Base-by-base conservation (phyloP, 2,113 vertebrate species). In the Siphamia tubifer region DNA sequence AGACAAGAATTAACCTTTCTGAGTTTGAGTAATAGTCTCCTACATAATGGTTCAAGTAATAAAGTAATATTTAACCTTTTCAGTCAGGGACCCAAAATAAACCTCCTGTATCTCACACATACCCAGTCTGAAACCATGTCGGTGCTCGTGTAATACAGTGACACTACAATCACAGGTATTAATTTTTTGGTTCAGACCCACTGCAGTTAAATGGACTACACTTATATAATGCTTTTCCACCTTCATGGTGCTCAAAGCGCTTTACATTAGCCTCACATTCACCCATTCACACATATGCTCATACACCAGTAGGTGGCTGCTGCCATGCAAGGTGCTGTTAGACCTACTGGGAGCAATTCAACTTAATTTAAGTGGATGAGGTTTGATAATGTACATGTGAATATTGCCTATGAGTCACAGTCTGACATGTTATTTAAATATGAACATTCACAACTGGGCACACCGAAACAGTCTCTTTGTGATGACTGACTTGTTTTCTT, bases 381-480 rank as follows among this genome's bases (percentile, higher is more conserved):
- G n/a, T n/a, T n/a, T n/a, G n/a, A n/a, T n/a, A 36, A 31, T 12
- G 27, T 27, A 30, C 39, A 48, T 2, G 23, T 16, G 28, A 30
- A 64, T 40, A 27, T 2, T 45, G 35, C 58, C 44, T 47, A 52
- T 35, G 15, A 5, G 17, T 48, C 42, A 5, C 58, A 67, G 54
- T 68, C 62, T 72, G 71, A 65, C 65, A 77, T 21, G 10, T 68
- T 69, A 61, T 47, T 64, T 38, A 15, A 53, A 32, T 31, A 55
- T 42, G 57, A 62, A 42, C 12, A 58, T 52, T 74, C 56, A 79
- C 64, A 48, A 38, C 8, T 57, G 40, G 72, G 64, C 35, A 65
- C 65, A 63, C 55, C 51, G 51, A 57, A 67, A 48, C 35, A 45
- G 49, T 56, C 74, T 38, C 23, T 55, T 47, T 82, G 42, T 85